Evolutionary conservation across 2,797 vertebrate genomes (phyloP).

Genomic region (Threskiornis aethiopicus): DNA sequence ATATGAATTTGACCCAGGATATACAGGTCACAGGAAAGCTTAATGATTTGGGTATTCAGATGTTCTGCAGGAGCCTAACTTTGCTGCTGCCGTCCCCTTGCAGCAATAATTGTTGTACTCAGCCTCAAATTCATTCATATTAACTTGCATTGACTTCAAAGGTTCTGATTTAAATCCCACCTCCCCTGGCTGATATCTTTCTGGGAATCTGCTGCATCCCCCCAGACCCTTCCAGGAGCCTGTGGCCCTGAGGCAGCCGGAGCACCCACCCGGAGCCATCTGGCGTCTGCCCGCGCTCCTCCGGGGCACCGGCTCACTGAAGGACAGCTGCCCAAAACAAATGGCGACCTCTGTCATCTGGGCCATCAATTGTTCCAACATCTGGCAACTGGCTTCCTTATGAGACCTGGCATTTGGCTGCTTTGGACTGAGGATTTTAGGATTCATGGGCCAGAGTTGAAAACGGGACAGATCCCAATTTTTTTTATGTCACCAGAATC

Average conservation of each 20-base stretch:
- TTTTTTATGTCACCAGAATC: not conserved
- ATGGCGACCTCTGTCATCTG: conserved; percentile 60
- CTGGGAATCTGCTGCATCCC: not conserved
- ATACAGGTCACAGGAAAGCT: conserved; percentile 26
- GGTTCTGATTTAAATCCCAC: not conserved
- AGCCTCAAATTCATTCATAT: not conserved
- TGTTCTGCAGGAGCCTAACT: not conserved
- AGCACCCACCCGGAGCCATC: conserved; percentile 41
- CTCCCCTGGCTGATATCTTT: not conserved
- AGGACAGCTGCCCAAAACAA: conserved; percentile 55
- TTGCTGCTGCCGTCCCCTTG: not conserved
- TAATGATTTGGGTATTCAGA: conserved; percentile 15
- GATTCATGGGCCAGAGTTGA: not conserved
- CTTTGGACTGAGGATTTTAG: not conserved
- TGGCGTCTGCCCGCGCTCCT: not conserved
- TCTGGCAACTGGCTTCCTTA: conserved; percentile 55
- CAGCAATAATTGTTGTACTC: not conserved
- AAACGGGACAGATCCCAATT: not conserved
- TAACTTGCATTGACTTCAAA: not conserved
- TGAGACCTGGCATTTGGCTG: conserved; percentile 36
- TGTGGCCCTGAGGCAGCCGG: not conserved
- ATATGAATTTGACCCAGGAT: conserved; percentile 29
- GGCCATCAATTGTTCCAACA: conserved; percentile 64
- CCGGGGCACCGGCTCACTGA: not conserved
- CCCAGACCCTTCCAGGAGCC: not conserved